phyloP scores from a whole-genome alignment of 2,888 invertebrate genomes.

The Phanerotoma sp. region DNA sequence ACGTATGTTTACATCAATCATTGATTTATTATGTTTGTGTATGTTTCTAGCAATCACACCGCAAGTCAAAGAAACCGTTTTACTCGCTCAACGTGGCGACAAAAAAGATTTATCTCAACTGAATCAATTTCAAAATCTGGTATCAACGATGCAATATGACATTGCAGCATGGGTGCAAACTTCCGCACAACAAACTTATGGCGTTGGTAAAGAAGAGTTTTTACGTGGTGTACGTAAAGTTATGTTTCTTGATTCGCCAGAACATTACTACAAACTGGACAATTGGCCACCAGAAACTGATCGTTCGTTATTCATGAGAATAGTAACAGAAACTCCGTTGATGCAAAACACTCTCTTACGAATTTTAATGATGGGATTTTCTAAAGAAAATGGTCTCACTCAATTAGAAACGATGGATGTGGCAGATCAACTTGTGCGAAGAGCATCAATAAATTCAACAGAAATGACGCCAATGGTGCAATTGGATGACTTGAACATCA shows the following conservation, averaged over 20 bases:
- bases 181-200: slow-evolving; percentile 73
- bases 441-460: slow-evolving; percentile 77
- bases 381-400: slow-evolving; percentile 78
- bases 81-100: slow-evolving; percentile 60
- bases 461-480: slow-evolving; percentile 73
- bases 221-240: slow-evolving; percentile 78
- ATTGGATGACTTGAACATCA: slow-evolving; percentile 79
- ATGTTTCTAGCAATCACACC: slow-evolving; percentile 79
- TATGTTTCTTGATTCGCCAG: slow-evolving; percentile 74
- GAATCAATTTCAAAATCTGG: slow-evolving; percentile 59
- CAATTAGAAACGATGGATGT: slow-evolving; percentile 85
- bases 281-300: slow-evolving; percentile 94
- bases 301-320: slow-evolving; percentile 72
- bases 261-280: slow-evolving; percentile 79
- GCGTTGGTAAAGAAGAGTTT: slow-evolving; percentile 72
- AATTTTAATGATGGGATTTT: slow-evolving; percentile 79
- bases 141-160: slow-evolving; percentile 73
- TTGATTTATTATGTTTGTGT: slow-evolving; percentile 83
- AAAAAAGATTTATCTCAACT: slow-evolving; percentile 57
- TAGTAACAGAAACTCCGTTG: slow-evolving; percentile 87
- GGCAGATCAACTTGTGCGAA: slow-evolving; percentile 78
- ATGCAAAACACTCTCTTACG: slow-evolving; percentile 81
- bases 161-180: slow-evolving; percentile 88
- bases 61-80: slow-evolving; percentile 69
- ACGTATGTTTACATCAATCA: slow-evolving; percentile 78